Conservation (phyloP, 1,140 invertebrate species). For the Drosophila kepulauana region DNA sequence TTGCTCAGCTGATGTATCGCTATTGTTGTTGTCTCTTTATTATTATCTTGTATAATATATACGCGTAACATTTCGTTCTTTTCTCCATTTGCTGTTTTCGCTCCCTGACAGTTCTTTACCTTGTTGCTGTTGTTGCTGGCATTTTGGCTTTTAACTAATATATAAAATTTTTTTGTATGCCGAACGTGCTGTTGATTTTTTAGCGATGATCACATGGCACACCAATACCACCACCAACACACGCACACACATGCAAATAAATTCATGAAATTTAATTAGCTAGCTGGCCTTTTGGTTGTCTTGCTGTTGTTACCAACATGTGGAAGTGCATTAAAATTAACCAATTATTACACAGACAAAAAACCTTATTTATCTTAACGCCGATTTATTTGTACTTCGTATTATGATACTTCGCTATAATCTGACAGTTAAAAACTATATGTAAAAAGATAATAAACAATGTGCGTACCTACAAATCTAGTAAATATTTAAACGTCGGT, state of each 20-base stretch:
- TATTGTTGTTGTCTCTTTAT: slow-evolving; percentile 48
- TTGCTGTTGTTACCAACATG: slow-evolving; percentile 23
- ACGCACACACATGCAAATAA: slow-evolving; percentile 19
- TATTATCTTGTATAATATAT: slow-evolving; percentile 78
- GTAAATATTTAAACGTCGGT: slow-evolving; percentile 21
- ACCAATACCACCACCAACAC: slow-evolving; percentile 14
- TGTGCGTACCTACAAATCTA: slow-evolving; percentile 5
- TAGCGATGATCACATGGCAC: slow-evolving; percentile 78
- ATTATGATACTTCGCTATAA: slow-evolving; percentile 11
- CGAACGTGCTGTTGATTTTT: slow-evolving; percentile 76
- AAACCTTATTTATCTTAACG: slow-evolving; percentile 35
- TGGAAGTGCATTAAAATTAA: slow-evolving; percentile 44
- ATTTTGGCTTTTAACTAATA: slow-evolving; percentile 52
- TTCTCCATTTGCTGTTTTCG: slow-evolving; percentile 48
- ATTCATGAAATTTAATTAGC: slow-evolving; percentile 72
- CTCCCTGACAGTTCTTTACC: slow-evolving; percentile 15
- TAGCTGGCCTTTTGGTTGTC: slow-evolving; percentile 67
- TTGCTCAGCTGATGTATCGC: slow-evolving; percentile 9
- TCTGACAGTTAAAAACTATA: neutral
- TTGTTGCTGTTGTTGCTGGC: slow-evolving; percentile 41
- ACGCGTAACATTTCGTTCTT: slow-evolving; percentile 77
- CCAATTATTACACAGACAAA: slow-evolving; percentile 27
- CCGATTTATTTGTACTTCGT: slow-evolving; percentile 17
- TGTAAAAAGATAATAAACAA: slow-evolving; percentile 1
- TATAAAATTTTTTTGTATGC: slow-evolving; percentile 70